Percentiles rank a stretch among this genome's conserved stretches.
Conservation (phyloP, 1,140 invertebrate genomes). For the Tetramorium parvispinum region DNA sequence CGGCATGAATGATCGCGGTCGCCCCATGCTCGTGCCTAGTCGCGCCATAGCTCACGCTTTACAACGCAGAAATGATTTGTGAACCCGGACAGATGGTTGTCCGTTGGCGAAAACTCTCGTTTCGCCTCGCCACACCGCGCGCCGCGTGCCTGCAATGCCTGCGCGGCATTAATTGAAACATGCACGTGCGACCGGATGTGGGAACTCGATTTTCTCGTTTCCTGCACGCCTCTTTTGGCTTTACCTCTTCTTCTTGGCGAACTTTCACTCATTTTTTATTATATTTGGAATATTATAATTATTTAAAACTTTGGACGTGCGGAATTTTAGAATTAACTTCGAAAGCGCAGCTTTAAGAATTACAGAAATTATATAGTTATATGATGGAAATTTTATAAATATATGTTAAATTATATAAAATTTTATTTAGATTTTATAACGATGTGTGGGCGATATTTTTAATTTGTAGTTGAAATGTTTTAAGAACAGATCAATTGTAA, state of each 20-base stretch:
- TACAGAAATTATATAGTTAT: not conserved
- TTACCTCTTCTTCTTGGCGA: not conserved
- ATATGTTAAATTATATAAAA: not conserved
- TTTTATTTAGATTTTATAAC: not conserved
- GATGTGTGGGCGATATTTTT: not conserved
- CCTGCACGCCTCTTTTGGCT: not conserved
- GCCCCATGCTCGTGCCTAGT: slow-evolving; percentile 67
- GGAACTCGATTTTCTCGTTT: slow-evolving; percentile 36
- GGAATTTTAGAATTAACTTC: not conserved
- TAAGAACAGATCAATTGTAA: not conserved
- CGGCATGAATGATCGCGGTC: slow-evolving; percentile 65
- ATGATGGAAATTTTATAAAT: not conserved
- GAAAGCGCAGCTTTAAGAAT: not conserved
- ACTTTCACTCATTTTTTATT: not conserved
- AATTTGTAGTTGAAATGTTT: not conserved
- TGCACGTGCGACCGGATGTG: slow-evolving; percentile 21
- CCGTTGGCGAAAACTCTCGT: slow-evolving; percentile 38
- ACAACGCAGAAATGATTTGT: slow-evolving; percentile 72
- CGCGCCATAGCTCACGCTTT: slow-evolving; percentile 57
- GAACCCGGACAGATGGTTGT: slow-evolving; percentile 68
- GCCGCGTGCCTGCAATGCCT: not conserved
- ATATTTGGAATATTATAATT: not conserved
- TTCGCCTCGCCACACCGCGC: slow-evolving; percentile 3
- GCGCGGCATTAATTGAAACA: slow-evolving; percentile 43
- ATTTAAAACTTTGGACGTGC: not conserved